Percentiles rank a stretch among this genome's conserved stretches.
Evolutionary conservation across 2,888 invertebrate genomes (phyloP).

Genomic region (Drosophila anceps): DNA sequence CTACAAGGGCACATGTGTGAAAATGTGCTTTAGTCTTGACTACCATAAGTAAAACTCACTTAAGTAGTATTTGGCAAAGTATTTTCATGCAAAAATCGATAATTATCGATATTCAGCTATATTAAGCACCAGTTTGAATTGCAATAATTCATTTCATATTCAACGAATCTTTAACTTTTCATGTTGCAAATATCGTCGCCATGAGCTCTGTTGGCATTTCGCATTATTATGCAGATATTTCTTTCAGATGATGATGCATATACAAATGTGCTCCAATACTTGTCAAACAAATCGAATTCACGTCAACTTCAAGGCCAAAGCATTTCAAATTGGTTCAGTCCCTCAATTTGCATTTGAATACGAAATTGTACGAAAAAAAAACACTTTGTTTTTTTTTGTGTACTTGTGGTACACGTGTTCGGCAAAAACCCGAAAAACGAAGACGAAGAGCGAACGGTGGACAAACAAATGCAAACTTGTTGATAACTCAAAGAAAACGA

Average conservation of each 20-base stretch:
- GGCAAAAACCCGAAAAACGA: slow-evolving; percentile 28
- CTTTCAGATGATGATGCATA: slow-evolving; percentile 11
- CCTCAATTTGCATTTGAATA: slow-evolving; percentile 71
- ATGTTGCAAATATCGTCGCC: neutral
- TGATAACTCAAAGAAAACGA: slow-evolving; percentile 29
- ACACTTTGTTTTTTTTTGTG: slow-evolving; percentile 8
- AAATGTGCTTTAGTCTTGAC: too few species aligned
- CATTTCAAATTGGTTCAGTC: slow-evolving; percentile 69
- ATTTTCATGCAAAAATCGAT: neutral
- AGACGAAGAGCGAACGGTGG: slow-evolving; percentile 31
- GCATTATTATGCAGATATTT: slow-evolving; percentile 51
- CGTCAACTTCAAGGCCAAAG: slow-evolving; percentile 73
- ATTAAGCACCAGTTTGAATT: neutral
- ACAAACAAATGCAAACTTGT: slow-evolving; percentile 29
- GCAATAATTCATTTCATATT: neutral
- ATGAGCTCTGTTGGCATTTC: slow-evolving; percentile 4
- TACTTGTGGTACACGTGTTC: slow-evolving; percentile 64
- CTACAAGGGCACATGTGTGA: too few species aligned
- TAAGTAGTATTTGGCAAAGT: neutral
- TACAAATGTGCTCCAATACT: slow-evolving; percentile 5
- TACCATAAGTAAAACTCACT: too few species aligned
- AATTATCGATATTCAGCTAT: neutral
- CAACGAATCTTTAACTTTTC: neutral
- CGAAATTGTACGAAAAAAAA: slow-evolving; percentile 37
- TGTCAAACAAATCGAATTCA: slow-evolving; percentile 41